Evolutionary conservation across 1,140 invertebrate genomes (phyloP), one percentile per base, ranked within the genome.

Genomic region (Matsumurasca onukii): DNA sequence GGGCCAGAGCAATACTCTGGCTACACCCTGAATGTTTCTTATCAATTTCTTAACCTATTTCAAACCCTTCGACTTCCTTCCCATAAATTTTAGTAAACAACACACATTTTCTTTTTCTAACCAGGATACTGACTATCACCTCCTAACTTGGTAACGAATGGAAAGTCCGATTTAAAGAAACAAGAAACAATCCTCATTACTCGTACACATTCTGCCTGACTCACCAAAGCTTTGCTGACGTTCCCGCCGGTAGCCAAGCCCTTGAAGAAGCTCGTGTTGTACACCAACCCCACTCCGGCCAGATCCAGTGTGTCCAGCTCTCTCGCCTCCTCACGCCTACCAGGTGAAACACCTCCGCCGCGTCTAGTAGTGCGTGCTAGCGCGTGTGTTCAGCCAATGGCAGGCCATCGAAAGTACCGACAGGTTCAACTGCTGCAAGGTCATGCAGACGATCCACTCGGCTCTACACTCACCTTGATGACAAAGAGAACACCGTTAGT

Each of bases 211-310:
- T n/a, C n/a, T n/a, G n/a, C n/a, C n/a, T n/a, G n/a, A n/a, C n/a
- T 76, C 80, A 85, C 84, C 83, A 90, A 80, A n/a, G 88, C 88
- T 76, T 84, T 82, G 74, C 87, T 89, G 63, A 93, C 91, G 79
- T 92, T 91, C 31, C 91, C 89, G 76, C 90, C 90, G 13, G 89
- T 92, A 2, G 87, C 86, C 27, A 90, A 74, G 45, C 88, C 90
- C 79, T 98, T 97, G 76, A 97, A 98, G 81, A 96, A 92, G 73
- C 93, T 93, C 29, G 92, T 94, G 29, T 89, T 88, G 79, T 98
- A 98, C 0, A 97, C 93, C 34, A 98, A 83, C 67, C 93, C 89
- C 17, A 94, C 90, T 73, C 88, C 86, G 34, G 89, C 90, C 70
- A 96, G 81, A 79, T 97, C 93, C 57, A 94, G 79, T 31, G 86